phyloP scores from a whole-genome alignment of 2,797 vertebrate species.

The Sebastes reedi region DNA sequence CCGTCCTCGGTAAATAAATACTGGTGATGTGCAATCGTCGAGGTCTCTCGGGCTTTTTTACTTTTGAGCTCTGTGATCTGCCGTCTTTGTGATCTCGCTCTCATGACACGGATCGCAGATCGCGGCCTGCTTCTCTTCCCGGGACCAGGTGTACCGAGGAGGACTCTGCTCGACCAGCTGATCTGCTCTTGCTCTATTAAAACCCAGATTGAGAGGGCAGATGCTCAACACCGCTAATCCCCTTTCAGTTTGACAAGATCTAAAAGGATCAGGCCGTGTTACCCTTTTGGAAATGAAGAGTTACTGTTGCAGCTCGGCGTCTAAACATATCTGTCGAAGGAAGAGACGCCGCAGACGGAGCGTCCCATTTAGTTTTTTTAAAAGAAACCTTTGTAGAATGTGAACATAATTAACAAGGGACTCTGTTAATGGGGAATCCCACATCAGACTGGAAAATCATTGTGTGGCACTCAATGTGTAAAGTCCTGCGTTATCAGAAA shows the following conservation, averaged over 20 bases:
- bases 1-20: neutral
- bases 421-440: constrained; percentile 51
- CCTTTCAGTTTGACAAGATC: constrained; percentile 73
- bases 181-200: constrained; percentile 46
- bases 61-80: neutral
- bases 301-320: constrained; percentile 38
- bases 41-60: neutral
- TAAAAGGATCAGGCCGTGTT: constrained; percentile 69
- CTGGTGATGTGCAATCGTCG: neutral
- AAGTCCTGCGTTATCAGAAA: constrained; percentile 49
- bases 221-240: constrained; percentile 80
- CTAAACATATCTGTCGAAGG: constrained; percentile 12
- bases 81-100: constrained; percentile 16
- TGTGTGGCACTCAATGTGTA: constrained; percentile 15
- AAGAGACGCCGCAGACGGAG: neutral
- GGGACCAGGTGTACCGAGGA: constrained; percentile 42
- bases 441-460: constrained; percentile 25
- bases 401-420: constrained; percentile 36
- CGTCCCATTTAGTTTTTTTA: neutral
- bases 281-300: constrained; percentile 42
- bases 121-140: constrained; percentile 2
- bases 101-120: constrained; percentile 22
- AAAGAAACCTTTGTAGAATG: constrained; percentile 16
- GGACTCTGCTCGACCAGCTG: constrained; percentile 26
- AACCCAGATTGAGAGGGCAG: constrained; percentile 71